A percentile compares a stretch with the other conserved stretches of the same genome.
phyloP scores from a whole-genome alignment of 30 jellyfish, hydroid and myxozoan species.

The Hydra vulgaris region DNA sequence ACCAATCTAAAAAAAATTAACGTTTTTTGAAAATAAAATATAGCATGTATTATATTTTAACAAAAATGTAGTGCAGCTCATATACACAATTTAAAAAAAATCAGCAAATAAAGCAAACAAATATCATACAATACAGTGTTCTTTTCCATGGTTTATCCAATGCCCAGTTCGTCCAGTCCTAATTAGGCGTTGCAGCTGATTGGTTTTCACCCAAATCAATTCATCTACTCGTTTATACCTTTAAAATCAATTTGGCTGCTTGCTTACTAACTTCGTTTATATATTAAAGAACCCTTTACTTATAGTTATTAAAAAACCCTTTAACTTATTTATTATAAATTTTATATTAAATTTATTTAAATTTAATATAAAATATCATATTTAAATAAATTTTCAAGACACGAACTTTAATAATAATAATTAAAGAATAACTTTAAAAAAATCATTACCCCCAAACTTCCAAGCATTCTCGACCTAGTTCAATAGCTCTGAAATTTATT shows the following conservation, averaged over 20 bases:
- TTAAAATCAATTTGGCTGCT: neutral
- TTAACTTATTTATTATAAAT: too few relatives aligned
- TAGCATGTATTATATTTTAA: too few relatives aligned
- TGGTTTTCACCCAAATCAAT: conserved; percentile 95
- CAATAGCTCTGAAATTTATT: conserved; percentile 84
- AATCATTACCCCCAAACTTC: conserved; percentile 81
- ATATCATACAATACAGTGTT: conserved; percentile 77
- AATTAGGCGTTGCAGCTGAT: conserved; percentile 88
- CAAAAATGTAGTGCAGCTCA: too few relatives aligned
- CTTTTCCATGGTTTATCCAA: conserved; percentile 99
- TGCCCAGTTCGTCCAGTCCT: conserved; percentile 99
- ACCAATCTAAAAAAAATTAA: conserved; percentile 58
- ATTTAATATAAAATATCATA: too few relatives aligned
- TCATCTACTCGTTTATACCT: conserved; percentile 91
- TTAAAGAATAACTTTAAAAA: neutral
- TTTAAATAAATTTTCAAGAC: too few relatives aligned
- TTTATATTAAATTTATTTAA: too few relatives aligned
- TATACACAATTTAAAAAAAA: neutral
- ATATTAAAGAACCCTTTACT: too few relatives aligned
- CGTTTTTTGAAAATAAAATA: too few relatives aligned
- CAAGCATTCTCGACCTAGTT: conserved; percentile 96
- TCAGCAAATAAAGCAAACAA: neutral
- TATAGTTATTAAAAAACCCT: too few relatives aligned
- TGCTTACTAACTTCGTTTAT: neutral
- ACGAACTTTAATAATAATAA: neutral